These are phyloP conservation scores for Pectinophora gossypiella DNA, from an alignment of 1,140 invertebrate genomes.

Conservation along the genomic window DNA sequence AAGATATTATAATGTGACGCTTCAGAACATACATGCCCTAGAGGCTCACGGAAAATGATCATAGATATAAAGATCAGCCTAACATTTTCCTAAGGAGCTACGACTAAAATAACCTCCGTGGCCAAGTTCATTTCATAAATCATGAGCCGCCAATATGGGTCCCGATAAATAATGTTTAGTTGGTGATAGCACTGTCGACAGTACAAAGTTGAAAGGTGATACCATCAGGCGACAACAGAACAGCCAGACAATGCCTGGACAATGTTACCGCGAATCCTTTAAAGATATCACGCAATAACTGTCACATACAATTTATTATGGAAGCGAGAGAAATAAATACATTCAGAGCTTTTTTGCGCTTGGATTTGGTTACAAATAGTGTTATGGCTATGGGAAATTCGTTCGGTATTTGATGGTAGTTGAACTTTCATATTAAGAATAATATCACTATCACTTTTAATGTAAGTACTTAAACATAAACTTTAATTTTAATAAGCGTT, in stretches of 20 bases:
- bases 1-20: too few species aligned
- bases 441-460: too few species aligned
- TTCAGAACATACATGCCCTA: too few species aligned
- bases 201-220: slow-evolving; percentile 64
- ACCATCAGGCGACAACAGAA: slow-evolving; percentile 12
- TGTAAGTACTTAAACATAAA: too few species aligned
- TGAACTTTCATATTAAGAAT: too few species aligned
- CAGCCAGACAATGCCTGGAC: background rate
- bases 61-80: too few species aligned
- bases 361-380: background rate
- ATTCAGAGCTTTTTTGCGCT: background rate
- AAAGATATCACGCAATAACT: background rate
- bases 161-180: slow-evolving; percentile 47
- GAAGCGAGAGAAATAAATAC: background rate
- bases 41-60: too few species aligned
- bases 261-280: background rate
- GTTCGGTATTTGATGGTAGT: too few species aligned
- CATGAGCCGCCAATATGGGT: slow-evolving; percentile 26
- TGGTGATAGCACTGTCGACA: slow-evolving; percentile 40
- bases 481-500: too few species aligned
- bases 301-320: background rate
- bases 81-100: too few species aligned
- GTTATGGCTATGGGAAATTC: too few species aligned
- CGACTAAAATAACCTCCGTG: too few species aligned
- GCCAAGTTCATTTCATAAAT: slow-evolving; percentile 31